phyloP scores from a whole-genome alignment of 2,113 vertebrate genomes.

The Amphilophus citrinellus region DNA sequence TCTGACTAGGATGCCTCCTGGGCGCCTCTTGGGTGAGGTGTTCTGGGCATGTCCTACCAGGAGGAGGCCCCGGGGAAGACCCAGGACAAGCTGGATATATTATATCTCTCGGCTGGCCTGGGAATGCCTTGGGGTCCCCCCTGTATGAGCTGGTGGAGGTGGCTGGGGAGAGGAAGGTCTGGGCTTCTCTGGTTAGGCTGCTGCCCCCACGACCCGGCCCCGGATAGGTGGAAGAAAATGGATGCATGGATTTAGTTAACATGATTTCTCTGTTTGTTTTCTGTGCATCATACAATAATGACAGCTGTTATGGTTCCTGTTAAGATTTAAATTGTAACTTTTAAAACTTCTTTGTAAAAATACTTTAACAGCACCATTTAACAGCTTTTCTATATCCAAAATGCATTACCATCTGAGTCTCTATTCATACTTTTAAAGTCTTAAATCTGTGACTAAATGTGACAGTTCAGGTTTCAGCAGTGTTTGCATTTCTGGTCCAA shows the following conservation, averaged over 20 bases:
- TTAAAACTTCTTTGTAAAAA: neutral
- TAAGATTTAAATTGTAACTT: neutral
- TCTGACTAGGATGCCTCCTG: too few relatives aligned
- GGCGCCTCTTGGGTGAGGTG: too few relatives aligned
- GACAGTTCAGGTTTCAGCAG: neutral
- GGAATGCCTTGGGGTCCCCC: too few relatives aligned
- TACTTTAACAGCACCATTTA: neutral
- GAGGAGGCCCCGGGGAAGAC: too few relatives aligned
- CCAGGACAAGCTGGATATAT: too few relatives aligned
- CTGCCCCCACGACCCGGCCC: too few relatives aligned
- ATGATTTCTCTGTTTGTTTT: fast-evolving
- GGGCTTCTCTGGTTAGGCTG: too few relatives aligned
- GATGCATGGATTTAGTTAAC: neutral
- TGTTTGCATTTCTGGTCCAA: neutral
- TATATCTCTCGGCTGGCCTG: too few relatives aligned
- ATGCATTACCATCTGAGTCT: fast-evolving
- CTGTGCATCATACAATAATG: fast-evolving
- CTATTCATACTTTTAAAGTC: neutral
- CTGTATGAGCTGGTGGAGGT: too few relatives aligned
- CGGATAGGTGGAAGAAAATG: too few relatives aligned
- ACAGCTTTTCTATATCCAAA: neutral
- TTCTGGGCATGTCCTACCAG: too few relatives aligned
- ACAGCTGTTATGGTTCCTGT: neutral
- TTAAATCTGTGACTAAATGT: neutral
- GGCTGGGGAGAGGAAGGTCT: too few relatives aligned